Percentiles rank a stretch among this genome's conserved stretches.
Conservation (phyloP, 2,797 vertebrate species). For the Sphenopsis melanotis region DNA sequence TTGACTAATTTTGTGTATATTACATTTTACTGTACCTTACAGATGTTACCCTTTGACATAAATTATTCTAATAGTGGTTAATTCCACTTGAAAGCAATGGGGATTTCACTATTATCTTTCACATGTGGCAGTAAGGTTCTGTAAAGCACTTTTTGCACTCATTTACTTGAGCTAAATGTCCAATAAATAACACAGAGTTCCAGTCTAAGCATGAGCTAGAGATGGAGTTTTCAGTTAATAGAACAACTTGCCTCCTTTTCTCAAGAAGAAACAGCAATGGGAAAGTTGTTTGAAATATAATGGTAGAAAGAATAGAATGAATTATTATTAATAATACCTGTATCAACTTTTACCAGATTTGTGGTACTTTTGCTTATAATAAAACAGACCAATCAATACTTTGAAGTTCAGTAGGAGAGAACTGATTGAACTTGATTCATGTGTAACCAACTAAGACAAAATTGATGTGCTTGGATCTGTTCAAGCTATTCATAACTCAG, state of each 20-base stretch:
- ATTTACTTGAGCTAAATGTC: constrained; percentile 7
- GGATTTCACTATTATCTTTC: not conserved
- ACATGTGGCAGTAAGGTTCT: not conserved
- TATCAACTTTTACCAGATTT: not conserved
- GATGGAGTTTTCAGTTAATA: not conserved
- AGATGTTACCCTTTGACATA: not conserved
- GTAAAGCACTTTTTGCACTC: not conserved
- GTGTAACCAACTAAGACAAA: not conserved
- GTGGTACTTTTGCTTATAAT: not conserved
- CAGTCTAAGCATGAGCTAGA: not conserved
- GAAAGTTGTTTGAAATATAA: not conserved
- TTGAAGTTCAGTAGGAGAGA: not conserved
- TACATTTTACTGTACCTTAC: not conserved
- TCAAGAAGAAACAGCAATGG: not conserved
- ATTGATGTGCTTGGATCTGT: not conserved
- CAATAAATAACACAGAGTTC: constrained; percentile 20
- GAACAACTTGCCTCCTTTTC: not conserved
- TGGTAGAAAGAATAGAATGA: not conserved
- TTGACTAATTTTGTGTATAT: not conserved
- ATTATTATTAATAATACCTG: not conserved
- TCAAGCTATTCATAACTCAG: not conserved
- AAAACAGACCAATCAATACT: not conserved
- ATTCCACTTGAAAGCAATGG: not conserved
- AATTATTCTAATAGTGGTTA: not conserved
- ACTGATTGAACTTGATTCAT: not conserved